phyloP scores from a whole-genome alignment of 2,113 vertebrate species.

The Mugil cephalus region DNA sequence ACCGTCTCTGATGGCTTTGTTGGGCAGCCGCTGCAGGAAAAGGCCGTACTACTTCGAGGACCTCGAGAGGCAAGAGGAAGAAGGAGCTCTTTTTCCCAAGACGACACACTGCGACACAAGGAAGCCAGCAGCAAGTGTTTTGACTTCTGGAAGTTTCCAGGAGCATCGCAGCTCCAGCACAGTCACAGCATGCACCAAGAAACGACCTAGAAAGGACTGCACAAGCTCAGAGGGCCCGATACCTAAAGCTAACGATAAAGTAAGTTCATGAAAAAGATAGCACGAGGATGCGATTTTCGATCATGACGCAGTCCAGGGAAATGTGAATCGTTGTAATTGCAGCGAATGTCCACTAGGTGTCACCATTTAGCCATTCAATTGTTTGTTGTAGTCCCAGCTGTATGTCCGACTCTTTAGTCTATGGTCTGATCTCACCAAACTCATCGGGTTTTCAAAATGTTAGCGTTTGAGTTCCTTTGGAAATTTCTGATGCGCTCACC shows the following conservation, averaged over 20 bases:
- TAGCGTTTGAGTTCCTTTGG: not conserved
- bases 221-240: not conserved
- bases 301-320: no score
- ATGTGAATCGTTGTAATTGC: not conserved
- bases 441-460: not conserved
- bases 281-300: accelerated
- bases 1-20: slow-evolving; percentile 41
- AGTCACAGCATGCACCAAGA: slow-evolving; percentile 12
- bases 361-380: not conserved
- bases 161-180: slow-evolving; percentile 1
- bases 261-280: slow-evolving; percentile 26
- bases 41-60: slow-evolving; percentile 58
- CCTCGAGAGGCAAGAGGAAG: not conserved
- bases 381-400: not conserved
- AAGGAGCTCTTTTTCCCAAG: not conserved
- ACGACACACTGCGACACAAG: not conserved
- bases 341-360: slow-evolving; percentile 51
- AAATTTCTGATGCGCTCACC: not conserved
- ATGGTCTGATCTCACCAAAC: not conserved
- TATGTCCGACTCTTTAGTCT: not conserved
- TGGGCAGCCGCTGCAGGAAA: slow-evolving; percentile 69
- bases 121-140: slow-evolving; percentile 2
- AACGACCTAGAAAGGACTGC: slow-evolving; percentile 52
- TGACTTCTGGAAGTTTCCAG: slow-evolving; percentile 30
- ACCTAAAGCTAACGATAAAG: not conserved